Evolutionary conservation across 2,113 vertebrate species (phyloP).

Genomic region (Sinocyclocheilus anshuiensis): DNA sequence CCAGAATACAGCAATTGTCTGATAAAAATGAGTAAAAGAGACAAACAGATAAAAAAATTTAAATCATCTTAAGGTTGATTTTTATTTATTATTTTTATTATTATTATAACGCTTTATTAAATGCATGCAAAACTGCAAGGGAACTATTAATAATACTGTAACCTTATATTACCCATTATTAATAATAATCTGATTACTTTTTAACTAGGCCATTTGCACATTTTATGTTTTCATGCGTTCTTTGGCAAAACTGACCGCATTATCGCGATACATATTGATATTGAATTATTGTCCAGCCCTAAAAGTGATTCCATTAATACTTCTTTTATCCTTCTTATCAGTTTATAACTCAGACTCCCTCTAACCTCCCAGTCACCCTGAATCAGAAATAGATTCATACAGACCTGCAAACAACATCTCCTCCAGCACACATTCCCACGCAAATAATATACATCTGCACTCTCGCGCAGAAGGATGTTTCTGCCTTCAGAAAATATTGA

Average conservation of each 20-base stretch:
- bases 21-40: neutral
- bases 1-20: neutral
- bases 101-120: neutral
- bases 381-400: neutral
- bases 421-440: neutral
- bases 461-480: neutral
- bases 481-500: conserved; percentile 43
- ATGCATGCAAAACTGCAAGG: neutral
- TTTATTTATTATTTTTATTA: neutral
- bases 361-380: conserved; percentile 3
- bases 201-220: conserved; percentile 3
- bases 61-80: neutral
- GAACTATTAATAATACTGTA: neutral
- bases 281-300: too few relatives aligned
- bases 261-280: too few relatives aligned
- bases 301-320: neutral
- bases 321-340: neutral
- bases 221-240: neutral
- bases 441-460: conserved; percentile 21
- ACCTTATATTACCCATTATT: neutral
- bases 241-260: conserved; percentile 3
- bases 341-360: neutral
- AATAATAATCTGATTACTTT: neutral
- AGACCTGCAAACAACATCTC: neutral
- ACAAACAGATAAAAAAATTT: neutral